Evolutionary conservation across 2,113 vertebrate species (phyloP).

Genomic region (Felis catus): DNA sequence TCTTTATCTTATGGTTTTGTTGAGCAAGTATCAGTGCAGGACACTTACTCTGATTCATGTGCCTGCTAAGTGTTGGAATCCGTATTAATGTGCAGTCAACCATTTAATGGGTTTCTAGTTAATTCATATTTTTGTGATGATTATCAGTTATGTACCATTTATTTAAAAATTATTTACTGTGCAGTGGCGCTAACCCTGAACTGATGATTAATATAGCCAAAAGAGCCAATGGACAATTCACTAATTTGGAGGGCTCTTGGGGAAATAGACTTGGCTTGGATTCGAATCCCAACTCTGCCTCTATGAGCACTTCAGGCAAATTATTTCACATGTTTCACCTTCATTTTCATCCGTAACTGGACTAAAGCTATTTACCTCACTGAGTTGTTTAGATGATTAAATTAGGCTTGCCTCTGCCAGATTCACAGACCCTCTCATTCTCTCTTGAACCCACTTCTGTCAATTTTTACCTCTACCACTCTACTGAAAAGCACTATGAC

Average conservation of each 20-base stretch:
- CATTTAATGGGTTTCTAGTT: background rate
- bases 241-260: background rate
- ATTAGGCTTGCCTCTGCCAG: background rate
- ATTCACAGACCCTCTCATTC: background rate
- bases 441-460: background rate
- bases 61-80: background rate
- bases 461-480: background rate
- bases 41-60: background rate
- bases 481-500: background rate
- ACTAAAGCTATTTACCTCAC: background rate
- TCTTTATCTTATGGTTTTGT: background rate
- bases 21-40: background rate
- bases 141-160: background rate
- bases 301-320: background rate
- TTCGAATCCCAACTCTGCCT: background rate
- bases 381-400: background rate
- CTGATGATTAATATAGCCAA: background rate
- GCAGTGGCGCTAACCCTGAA: background rate
- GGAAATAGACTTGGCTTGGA: background rate
- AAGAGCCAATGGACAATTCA: background rate
- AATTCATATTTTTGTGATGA: background rate
- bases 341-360: background rate
- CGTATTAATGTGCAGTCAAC: background rate
- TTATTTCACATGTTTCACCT: background rate
- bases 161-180: background rate